Conservation (phyloP, 2,888 invertebrate genomes). For the Cephus runcator region DNA sequence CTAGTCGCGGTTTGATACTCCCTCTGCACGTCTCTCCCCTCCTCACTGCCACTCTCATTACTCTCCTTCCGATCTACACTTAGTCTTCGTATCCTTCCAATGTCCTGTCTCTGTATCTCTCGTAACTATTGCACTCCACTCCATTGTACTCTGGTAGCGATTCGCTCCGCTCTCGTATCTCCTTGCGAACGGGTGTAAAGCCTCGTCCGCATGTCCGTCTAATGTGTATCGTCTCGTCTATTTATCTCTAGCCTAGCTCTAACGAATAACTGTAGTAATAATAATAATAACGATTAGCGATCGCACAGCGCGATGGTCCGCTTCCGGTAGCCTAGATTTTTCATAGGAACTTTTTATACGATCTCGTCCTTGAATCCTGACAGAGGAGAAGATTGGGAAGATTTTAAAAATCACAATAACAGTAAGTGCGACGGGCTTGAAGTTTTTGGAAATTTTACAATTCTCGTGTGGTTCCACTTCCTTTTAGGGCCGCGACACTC, state of each 20-base stretch:
- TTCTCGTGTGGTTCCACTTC: not conserved
- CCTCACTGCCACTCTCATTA: not conserved
- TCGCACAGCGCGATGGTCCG: constrained; percentile 2
- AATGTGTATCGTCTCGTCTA: constrained; percentile 57
- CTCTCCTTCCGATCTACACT: not conserved
- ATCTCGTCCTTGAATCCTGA: not conserved
- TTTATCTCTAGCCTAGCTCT: constrained; percentile 53
- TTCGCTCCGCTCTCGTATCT: not conserved
- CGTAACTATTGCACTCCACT: not conserved
- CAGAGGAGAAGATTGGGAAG: not conserved
- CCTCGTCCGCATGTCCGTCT: constrained; percentile 48
- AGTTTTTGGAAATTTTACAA: not conserved
- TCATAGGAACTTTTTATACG: not conserved
- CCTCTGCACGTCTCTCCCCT: not conserved
- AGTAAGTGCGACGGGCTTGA: not conserved
- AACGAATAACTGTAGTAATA: constrained; percentile 35
- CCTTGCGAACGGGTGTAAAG: not conserved
- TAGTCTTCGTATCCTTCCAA: not conserved
- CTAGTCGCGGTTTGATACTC: not conserved
- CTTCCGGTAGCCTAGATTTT: not conserved
- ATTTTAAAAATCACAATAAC: not conserved
- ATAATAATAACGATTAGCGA: not conserved
- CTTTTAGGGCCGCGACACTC: not conserved
- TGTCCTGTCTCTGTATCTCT: not conserved
- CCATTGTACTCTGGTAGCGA: not conserved